phyloP scores from a whole-genome alignment of 1,140 invertebrate genomes.

The Lepeophtheirus salmonis region DNA sequence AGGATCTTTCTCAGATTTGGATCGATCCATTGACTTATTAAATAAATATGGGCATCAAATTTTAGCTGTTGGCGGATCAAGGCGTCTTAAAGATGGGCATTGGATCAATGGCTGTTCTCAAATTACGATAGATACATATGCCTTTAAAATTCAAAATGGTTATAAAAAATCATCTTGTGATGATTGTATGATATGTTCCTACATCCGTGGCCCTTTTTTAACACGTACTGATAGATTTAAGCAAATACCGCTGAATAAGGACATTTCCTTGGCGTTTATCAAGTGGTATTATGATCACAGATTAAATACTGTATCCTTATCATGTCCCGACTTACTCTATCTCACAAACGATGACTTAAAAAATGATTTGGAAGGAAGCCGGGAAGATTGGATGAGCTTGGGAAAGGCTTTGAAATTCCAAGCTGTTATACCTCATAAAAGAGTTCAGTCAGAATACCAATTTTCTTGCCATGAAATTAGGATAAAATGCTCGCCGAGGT shows the following conservation, averaged over 20 bases:
- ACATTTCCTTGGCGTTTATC: background rate
- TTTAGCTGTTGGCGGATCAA: background rate
- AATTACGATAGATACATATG: background rate
- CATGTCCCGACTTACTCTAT: conserved; percentile 3
- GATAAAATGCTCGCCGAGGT: conserved; percentile 20
- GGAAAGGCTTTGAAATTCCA: background rate
- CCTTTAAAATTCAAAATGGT: background rate
- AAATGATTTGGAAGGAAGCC: background rate
- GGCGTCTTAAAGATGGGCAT: background rate
- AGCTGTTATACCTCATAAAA: background rate
- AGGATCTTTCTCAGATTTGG: background rate
- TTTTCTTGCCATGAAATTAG: conserved; percentile 20
- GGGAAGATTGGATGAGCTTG: background rate
- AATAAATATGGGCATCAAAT: background rate
- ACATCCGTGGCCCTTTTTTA: background rate
- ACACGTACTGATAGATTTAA: background rate
- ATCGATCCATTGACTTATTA: conserved; percentile 4
- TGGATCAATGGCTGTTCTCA: background rate
- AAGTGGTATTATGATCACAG: background rate
- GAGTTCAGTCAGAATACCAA: background rate
- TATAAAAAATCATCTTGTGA: conserved; percentile 3
- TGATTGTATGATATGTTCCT: conserved; percentile 12
- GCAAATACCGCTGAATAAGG: background rate
- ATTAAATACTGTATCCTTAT: background rate
- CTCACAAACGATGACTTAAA: background rate